Evolutionary conservation across 2,888 invertebrate genomes (phyloP), one percentile per base, ranked within the genome.

Genomic region (Hydropsyche betteni): DNA sequence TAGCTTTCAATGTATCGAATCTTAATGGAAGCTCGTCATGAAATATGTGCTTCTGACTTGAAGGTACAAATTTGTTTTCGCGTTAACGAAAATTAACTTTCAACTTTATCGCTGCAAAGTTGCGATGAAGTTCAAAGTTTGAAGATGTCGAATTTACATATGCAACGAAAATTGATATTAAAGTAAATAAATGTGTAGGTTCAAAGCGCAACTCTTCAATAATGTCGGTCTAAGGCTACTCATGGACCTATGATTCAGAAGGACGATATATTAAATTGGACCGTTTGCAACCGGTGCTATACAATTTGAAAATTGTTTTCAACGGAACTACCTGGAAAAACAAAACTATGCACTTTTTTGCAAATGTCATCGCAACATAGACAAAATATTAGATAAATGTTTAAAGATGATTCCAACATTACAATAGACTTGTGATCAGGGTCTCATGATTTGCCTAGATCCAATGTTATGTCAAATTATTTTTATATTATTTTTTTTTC

Each of bases 361-460:
- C 44, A 44, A 44, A 44, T 44, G 44, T 44, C 44, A 10, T 61
- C 61, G 12, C 12, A 61, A 16, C 4, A 33, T 34, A 34, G 36
- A 33, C 4, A 36, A 68, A 68, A 44, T 8, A 44, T 10, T 44
- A 44, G 44, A 44, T 44, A 44, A 44, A 44, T 8, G 6, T 44
- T 44, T 8, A 44, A 44, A 44, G 44, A 44, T 10, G 6, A 44
- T 44, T 44, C 44, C 7, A 44, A 44, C 44, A 10, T 44, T 44
- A 6, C 44, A 44, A 53, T 70, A 38, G 58, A 77, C 53, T 75
- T 74, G 79, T 76, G 77, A 79, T 77, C 77, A 76, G 79, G 79
- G 79, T 79, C 79, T 79, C 79, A 79, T 79, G 79, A 79, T 75
- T 76, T 75, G 79, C 79, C 79, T 79, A 77, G 79, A 79, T 79